phyloP scores from a whole-genome alignment of 2,113 vertebrate genomes.

The Eleginops maclovinus region DNA sequence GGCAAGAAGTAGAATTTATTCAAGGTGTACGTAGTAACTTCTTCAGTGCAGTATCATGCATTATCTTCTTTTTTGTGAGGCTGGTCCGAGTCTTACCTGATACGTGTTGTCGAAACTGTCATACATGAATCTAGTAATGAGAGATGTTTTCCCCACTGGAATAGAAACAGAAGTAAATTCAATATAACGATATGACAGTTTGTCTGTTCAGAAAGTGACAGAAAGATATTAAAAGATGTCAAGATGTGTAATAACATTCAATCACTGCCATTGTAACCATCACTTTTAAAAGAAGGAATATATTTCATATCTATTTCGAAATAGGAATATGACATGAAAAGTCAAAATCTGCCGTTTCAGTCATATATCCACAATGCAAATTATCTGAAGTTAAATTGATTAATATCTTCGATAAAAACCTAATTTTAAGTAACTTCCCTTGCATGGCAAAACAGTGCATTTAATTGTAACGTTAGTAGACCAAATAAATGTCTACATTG shows the following conservation, averaged over 20 bases:
- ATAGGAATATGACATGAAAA: background rate
- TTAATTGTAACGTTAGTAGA: background rate
- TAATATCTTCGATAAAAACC: background rate
- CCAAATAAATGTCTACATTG: background rate
- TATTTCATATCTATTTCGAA: no score
- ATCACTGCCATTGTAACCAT: slow-evolving; percentile 1
- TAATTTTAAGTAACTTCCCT: background rate
- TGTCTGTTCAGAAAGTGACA: background rate
- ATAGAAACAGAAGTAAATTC: slow-evolving; percentile 38
- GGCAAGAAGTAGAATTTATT: background rate
- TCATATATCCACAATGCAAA: no score
- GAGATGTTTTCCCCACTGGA: slow-evolving; percentile 86
- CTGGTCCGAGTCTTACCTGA: slow-evolving; percentile 74
- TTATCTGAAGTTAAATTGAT: no score
- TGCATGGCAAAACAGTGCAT: background rate
- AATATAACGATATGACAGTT: background rate
- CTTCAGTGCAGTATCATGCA: background rate
- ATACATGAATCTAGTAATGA: slow-evolving; percentile 87
- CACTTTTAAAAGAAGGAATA: background rate
- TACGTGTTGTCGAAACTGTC: slow-evolving; percentile 87
- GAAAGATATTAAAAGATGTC: background rate
- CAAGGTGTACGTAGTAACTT: background rate
- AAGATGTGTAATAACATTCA: background rate
- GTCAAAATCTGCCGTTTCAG: background rate
- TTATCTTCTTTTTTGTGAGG: background rate